Conservation (phyloP, 2,888 invertebrate species). For the Incurvaria masculella region DNA sequence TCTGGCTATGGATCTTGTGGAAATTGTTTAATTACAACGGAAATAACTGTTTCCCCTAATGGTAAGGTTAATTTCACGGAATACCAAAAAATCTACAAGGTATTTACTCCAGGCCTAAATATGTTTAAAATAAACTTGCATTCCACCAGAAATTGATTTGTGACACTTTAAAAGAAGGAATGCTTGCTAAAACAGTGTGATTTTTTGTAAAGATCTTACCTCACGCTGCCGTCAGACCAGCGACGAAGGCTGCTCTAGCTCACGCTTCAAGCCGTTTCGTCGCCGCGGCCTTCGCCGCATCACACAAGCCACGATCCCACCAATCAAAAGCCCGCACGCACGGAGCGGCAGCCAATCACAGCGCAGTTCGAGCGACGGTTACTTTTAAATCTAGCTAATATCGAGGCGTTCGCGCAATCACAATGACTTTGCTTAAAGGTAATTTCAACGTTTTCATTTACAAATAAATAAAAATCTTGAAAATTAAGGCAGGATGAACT, state of each 20-base stretch:
- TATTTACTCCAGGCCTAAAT: too few species aligned
- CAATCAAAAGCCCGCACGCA: slow-evolving; percentile 24
- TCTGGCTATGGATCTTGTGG: too few species aligned
- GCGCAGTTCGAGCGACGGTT: slow-evolving; percentile 9
- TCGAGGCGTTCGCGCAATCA: slow-evolving; percentile 20
- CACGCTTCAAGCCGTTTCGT: slow-evolving; percentile 23
- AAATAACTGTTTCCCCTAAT: too few species aligned
- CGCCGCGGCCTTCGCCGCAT: slow-evolving; percentile 40
- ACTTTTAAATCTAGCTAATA: slow-evolving; percentile 18
- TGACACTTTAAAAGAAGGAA: too few species aligned
- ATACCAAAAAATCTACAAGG: too few species aligned
- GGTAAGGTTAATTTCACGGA: too few species aligned
- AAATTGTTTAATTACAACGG: too few species aligned
- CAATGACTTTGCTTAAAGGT: slow-evolving; percentile 9
- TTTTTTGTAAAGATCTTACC: slow-evolving; percentile 26
- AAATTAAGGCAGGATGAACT: background rate
- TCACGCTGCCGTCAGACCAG: slow-evolving; percentile 49
- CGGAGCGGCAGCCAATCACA: background rate
- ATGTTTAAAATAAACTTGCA: too few species aligned
- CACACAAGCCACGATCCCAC: slow-evolving; percentile 27
- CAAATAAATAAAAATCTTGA: background rate
- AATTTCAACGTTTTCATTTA: too few species aligned
- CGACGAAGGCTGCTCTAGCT: slow-evolving; percentile 24
- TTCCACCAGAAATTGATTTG: too few species aligned
- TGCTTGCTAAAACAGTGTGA: too few species aligned